Conservation (phyloP, 2,888 invertebrate species). For the Eristalis intricaria region DNA sequence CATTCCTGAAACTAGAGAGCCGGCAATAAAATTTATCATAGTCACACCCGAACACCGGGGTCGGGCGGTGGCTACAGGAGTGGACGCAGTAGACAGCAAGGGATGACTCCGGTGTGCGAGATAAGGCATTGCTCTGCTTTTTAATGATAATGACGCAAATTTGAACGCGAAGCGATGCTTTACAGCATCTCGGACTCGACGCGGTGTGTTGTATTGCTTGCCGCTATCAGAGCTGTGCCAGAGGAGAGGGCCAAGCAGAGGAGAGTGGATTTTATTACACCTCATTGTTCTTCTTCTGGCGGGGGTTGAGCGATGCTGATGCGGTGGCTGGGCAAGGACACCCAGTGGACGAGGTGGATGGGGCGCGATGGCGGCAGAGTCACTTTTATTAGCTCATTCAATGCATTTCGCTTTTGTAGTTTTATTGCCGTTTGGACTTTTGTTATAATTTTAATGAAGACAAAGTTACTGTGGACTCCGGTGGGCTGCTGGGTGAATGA, state of each 20-base stretch:
- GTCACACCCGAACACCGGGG: constrained; percentile 53
- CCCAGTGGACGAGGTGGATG: background rate
- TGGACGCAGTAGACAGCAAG: background rate
- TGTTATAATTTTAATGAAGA: constrained; percentile 70
- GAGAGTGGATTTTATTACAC: constrained; percentile 67
- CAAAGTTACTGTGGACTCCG: constrained; percentile 49
- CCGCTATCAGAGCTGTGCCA: background rate
- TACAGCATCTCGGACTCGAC: constrained; percentile 19
- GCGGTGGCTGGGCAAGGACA: constrained; percentile 10
- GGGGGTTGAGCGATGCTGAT: background rate
- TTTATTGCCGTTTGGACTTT: constrained; percentile 70
- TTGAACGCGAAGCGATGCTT: constrained; percentile 72
- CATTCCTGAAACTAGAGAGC: constrained; percentile 63
- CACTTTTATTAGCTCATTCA: constrained; percentile 70
- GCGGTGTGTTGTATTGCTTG: constrained; percentile 28
- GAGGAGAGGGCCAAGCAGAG: background rate
- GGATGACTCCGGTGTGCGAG: constrained; percentile 39
- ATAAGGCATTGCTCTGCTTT: constrained; percentile 72
- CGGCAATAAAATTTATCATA: constrained; percentile 71
- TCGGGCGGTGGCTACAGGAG: background rate
- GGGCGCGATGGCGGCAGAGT: constrained; percentile 19
- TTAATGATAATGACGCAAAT: constrained; percentile 76
- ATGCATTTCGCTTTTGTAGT: constrained; percentile 70
- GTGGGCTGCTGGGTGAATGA: background rate
- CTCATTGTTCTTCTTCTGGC: constrained; percentile 45